Base-by-base conservation (phyloP, 2,888 invertebrate genomes). In the Meteorus colon region DNA sequence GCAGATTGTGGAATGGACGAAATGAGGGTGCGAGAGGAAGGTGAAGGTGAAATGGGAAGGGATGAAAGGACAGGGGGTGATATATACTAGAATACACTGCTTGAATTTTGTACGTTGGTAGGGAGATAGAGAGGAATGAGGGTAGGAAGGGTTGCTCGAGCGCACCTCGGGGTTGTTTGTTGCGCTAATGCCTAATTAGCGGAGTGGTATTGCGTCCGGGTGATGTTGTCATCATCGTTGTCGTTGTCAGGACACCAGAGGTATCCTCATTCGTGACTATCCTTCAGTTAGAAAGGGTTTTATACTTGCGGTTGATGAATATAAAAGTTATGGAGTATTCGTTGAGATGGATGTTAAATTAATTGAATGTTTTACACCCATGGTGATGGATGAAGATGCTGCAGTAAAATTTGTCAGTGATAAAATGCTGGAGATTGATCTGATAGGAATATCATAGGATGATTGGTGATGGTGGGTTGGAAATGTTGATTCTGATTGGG, bases 151-250 rank as follows among this genome's bases (percentile, higher is more conserved):
- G 55, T 55, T 55, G 19, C 55, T 24, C 19, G 72, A 72, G 72
- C 63, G 63, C 80, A 83, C 83, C 83, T 84, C 73, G 86, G 83
- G 86, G 84, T 87, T 88, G 88, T 88, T 88, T 87, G 88, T 87
- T 88, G 86, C 87, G 83, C 86, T 86, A 88, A 88, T 88, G 85
- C 85, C 86, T 88, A 89, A 89, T 89, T 88, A 89, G 89, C 85
- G 82, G 83, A 87, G 85, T 86, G 86, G 83, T 86, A 87, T 87
- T 84, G 84, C 84, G 82, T 86, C 85, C 82, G 83, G 82, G 84
- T 83, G 79, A 81, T 81, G 81, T 84, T 79, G 78, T 72, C 81
- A 77, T 45, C 34, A 34, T 41, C 41, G 63, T 72, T 29, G 73
- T 78, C 63, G 55, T 74, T 65, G 41, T 76, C 41, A 48, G 68